phyloP scores from a whole-genome alignment of 2,888 invertebrate species.

The Cheilosia grossa region DNA sequence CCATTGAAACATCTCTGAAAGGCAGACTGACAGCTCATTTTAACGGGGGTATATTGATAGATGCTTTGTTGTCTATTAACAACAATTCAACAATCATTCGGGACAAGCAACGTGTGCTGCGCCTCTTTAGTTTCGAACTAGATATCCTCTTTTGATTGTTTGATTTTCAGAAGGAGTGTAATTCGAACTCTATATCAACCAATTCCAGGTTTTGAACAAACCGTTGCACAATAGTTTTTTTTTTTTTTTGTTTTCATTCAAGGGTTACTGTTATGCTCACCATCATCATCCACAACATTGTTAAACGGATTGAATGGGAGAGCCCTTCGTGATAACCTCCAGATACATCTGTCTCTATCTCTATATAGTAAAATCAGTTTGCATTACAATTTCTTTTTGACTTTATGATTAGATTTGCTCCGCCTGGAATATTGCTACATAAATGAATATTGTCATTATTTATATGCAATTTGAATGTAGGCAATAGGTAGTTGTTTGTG shows the following conservation, averaged over 20 bases:
- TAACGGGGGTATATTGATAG: constrained; percentile 63
- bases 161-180: constrained; percentile 59
- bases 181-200: constrained; percentile 61
- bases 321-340: constrained; percentile 39
- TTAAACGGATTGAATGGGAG: constrained; percentile 41
- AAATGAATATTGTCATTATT: background rate
- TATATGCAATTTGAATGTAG: no score
- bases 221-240: constrained; percentile 69
- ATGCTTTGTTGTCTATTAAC: constrained; percentile 73
- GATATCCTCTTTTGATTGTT: constrained; percentile 69
- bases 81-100: constrained; percentile 63
- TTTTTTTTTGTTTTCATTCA: constrained; percentile 62
- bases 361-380: constrained; percentile 4
- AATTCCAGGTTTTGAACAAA: constrained; percentile 29
- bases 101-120: constrained; percentile 72
- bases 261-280: constrained; percentile 57
- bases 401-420: constrained; percentile 9
- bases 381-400: constrained; percentile 21
- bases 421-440: background rate
- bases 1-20: constrained; percentile 35
- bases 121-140: constrained; percentile 59
- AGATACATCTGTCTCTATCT: constrained; percentile 14
- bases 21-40: constrained; percentile 63
- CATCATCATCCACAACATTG: constrained; percentile 48
- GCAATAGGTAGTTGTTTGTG: no score